Conservation (phyloP, 1,140 invertebrate genomes). For the Whitmania pigra region DNA sequence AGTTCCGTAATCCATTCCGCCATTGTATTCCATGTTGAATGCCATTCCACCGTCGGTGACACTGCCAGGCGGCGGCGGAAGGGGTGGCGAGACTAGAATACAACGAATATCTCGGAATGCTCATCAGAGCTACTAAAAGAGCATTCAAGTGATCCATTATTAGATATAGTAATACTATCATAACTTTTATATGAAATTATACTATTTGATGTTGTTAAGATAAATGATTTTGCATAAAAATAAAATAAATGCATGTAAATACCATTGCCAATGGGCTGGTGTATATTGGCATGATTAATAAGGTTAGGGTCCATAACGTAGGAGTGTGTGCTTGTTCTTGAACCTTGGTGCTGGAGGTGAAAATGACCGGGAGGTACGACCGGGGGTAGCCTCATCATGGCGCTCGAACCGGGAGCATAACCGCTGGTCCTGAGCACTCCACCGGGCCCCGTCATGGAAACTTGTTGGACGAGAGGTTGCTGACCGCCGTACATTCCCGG, state of each 20-base stretch:
- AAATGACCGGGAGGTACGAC: not conserved
- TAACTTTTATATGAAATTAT: too few relatives aligned
- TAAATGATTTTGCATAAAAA: too few relatives aligned
- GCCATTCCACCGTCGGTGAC: slow-evolving; percentile 9
- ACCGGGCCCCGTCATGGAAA: not conserved
- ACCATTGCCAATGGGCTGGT: too few relatives aligned
- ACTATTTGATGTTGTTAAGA: too few relatives aligned
- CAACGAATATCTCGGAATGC: not conserved
- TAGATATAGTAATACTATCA: too few relatives aligned
- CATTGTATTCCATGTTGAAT: not conserved
- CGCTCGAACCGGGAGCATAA: not conserved
- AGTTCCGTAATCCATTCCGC: slow-evolving; percentile 6
- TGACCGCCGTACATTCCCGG: slow-evolving; percentile 1
- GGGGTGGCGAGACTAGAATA: slow-evolving; percentile 26
- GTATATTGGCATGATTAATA: too few relatives aligned
- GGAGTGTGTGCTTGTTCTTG: not conserved
- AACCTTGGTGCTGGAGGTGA: not conserved
- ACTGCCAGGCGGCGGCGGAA: slow-evolving; percentile 26
- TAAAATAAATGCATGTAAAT: too few relatives aligned
- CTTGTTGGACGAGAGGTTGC: not conserved
- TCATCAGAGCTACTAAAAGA: too few relatives aligned
- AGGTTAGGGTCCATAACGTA: too few relatives aligned
- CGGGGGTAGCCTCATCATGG: not conserved
- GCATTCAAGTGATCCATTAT: too few relatives aligned
- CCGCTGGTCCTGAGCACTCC: not conserved